A percentile compares a stretch with the other conserved stretches of the same genome.
Conservation (phyloP, 2,797 vertebrate species). For the Chrysolophus pictus region DNA sequence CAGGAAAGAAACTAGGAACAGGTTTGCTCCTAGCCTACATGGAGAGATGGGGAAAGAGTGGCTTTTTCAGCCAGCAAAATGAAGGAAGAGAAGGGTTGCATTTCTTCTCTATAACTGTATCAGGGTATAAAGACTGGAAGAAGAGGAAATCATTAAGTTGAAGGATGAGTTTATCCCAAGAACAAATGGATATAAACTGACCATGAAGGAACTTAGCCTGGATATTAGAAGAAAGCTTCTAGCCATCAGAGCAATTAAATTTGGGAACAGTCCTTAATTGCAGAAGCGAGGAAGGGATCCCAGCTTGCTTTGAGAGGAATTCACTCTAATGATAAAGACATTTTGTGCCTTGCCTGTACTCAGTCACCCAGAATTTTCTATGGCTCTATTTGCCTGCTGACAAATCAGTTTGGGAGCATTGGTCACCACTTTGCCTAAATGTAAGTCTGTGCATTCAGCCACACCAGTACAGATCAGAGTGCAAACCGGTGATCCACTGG, state of each 20-base stretch:
- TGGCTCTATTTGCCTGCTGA: not conserved
- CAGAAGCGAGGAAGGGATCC: not conserved
- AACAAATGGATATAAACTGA: not conserved
- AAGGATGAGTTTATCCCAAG: not conserved
- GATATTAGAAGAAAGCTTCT: conserved; percentile 36
- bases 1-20: not conserved
- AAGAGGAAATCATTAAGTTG: not conserved
- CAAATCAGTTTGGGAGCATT: not conserved
- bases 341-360: not conserved
- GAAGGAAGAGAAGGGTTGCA: not conserved
- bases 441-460: not conserved
- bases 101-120: not conserved
- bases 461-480: not conserved
- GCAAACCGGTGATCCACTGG: not conserved
- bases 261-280: not conserved
- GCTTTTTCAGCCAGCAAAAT: not conserved
- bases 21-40: not conserved
- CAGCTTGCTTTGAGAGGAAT: not conserved
- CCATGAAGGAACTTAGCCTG: not conserved
- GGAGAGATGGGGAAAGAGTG: not conserved
- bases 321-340: conserved; percentile 2
- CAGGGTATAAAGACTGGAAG: not conserved
- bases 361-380: not conserved
- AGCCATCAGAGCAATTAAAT: not conserved
- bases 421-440: not conserved